These are phyloP conservation scores for Hydrotaea cyrtoneurina DNA, from an alignment of 2,888 invertebrate genomes.

Conservation along the genomic window DNA sequence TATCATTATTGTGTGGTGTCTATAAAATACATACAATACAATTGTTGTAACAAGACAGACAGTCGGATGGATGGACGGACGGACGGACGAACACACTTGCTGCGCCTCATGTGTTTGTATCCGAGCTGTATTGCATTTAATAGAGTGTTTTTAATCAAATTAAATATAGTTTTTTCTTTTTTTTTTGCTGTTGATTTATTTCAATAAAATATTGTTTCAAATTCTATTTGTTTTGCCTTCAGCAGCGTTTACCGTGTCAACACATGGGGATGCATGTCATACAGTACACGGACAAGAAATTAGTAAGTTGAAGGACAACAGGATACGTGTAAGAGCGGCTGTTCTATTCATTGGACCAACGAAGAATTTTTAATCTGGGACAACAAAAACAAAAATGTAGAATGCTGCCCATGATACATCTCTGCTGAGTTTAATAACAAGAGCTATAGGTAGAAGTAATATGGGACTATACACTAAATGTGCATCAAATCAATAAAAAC, in stretches of 20 bases:
- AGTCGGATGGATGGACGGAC: neutral
- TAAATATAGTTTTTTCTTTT: slow-evolving; percentile 48
- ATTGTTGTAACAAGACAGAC: slow-evolving; percentile 9
- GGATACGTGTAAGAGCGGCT: too few relatives aligned
- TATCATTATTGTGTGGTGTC: neutral
- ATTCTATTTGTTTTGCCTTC: slow-evolving; percentile 30
- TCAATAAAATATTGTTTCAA: slow-evolving; percentile 43
- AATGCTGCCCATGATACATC: too few relatives aligned
- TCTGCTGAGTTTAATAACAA: too few relatives aligned
- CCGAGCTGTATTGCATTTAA: slow-evolving; percentile 11
- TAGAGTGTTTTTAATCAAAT: slow-evolving; percentile 60
- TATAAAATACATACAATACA: neutral
- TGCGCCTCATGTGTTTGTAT: too few relatives aligned
- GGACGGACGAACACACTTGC: neutral
- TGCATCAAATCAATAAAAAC: too few relatives aligned
- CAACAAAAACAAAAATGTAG: too few relatives aligned
- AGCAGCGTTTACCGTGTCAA: neutral
- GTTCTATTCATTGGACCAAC: too few relatives aligned
- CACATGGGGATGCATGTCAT: neutral
- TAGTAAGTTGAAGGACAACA: too few relatives aligned
- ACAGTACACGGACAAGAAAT: neutral
- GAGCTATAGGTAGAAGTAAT: too few relatives aligned
- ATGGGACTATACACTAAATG: too few relatives aligned
- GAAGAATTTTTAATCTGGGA: too few relatives aligned
- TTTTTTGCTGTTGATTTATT: slow-evolving; percentile 33